Percentiles rank a stretch among this genome's conserved stretches.
These are phyloP conservation scores for Sesamia nonagrioides DNA, from an alignment of 1,140 invertebrate genomes.

Conservation along the genomic window DNA sequence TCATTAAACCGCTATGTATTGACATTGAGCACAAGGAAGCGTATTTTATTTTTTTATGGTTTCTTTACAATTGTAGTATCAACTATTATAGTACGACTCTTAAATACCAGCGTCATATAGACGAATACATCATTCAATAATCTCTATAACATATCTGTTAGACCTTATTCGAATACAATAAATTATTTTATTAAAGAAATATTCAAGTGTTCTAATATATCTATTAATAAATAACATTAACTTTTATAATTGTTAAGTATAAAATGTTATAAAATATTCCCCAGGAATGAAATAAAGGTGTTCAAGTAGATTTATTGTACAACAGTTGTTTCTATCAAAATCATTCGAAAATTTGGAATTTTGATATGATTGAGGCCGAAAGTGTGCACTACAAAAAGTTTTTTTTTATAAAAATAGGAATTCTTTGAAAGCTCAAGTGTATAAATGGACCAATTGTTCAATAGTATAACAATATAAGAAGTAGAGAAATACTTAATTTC, in stretches of 20 bases:
- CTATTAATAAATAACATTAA: conserved; percentile 59
- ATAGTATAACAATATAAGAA: conserved; percentile 64
- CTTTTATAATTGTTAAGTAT: conserved; percentile 60
- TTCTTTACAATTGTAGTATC: conserved; percentile 63
- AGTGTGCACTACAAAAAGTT: conserved; percentile 78
- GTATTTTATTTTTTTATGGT: conserved; percentile 77
- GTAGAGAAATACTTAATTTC: conserved; percentile 53
- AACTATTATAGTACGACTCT: conserved; percentile 59
- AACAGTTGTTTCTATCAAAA: conserved; percentile 59
- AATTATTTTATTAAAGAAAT: conserved; percentile 68
- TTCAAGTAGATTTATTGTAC: conserved; percentile 49
- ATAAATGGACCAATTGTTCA: conserved; percentile 78
- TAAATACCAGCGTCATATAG: conserved; percentile 82
- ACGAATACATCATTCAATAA: conserved; percentile 77
- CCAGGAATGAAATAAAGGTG: conserved; percentile 62
- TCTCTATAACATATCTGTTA: conserved; percentile 72
- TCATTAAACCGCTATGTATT: conserved; percentile 83
- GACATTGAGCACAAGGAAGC: conserved; percentile 86
- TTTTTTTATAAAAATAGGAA: conserved; percentile 84
- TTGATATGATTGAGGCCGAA: conserved; percentile 80
- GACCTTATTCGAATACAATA: conserved; percentile 79
- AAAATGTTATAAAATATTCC: conserved; percentile 61
- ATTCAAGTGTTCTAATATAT: conserved; percentile 64
- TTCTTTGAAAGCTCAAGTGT: conserved; percentile 84
- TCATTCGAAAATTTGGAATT: conserved; percentile 73